phyloP scores from a whole-genome alignment of 2,888 invertebrate species.

The Cheilosia pagana region DNA sequence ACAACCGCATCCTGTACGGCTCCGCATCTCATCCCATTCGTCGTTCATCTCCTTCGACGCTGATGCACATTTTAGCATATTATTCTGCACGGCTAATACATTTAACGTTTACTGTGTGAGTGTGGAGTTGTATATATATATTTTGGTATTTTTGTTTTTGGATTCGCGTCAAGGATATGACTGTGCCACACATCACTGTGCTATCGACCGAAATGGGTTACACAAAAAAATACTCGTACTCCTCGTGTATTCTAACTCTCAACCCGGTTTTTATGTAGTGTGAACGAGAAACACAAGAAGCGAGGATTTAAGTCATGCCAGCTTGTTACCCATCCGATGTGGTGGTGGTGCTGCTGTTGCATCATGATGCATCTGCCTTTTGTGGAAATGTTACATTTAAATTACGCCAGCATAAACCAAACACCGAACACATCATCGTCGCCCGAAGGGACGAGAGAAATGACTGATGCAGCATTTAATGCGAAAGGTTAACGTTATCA shows the following conservation, averaged over 20 bases:
- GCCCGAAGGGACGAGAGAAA: slow-evolving; percentile 17
- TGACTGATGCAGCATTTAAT: slow-evolving; percentile 65
- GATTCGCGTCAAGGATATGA: slow-evolving; percentile 38
- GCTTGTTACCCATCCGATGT: slow-evolving; percentile 40
- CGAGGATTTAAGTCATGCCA: slow-evolving; percentile 31
- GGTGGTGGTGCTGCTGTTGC: not conserved
- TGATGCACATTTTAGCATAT: slow-evolving; percentile 73
- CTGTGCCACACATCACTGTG: slow-evolving; percentile 51
- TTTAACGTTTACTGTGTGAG: slow-evolving; percentile 31
- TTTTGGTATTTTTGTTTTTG: not conserved
- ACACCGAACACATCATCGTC: slow-evolving; percentile 7
- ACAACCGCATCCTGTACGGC: slow-evolving; percentile 8
- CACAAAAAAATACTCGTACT: slow-evolving; percentile 45
- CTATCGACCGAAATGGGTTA: slow-evolving; percentile 60
- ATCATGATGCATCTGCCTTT: slow-evolving; percentile 64
- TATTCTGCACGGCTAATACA: slow-evolving; percentile 71
- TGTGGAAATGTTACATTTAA: slow-evolving; percentile 64
- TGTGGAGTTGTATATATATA: not conserved
- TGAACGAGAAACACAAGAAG: slow-evolving; percentile 13
- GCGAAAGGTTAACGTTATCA: slow-evolving; percentile 68
- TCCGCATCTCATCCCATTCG: slow-evolving; percentile 37
- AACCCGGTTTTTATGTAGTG: slow-evolving; percentile 4
- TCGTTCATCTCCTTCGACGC: slow-evolving; percentile 58
- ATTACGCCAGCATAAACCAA: slow-evolving; percentile 49
- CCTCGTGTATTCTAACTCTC: not conserved